These are phyloP conservation scores for Desmophyllum pertusum DNA, from an alignment of 92 coral and sea anemone genomes.

Conservation along the genomic window DNA sequence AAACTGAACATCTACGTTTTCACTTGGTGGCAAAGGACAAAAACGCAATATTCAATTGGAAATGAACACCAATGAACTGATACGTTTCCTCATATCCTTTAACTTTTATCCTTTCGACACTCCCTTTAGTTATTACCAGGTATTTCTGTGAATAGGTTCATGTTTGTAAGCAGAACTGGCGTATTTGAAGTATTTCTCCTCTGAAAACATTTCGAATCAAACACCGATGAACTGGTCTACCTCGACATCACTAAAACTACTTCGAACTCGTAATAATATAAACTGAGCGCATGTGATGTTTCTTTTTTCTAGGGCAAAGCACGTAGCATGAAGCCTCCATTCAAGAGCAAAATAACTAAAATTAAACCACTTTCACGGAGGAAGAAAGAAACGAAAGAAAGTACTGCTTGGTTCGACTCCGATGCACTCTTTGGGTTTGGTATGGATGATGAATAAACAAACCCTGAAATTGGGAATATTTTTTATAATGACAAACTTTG, in stretches of 20 bases:
- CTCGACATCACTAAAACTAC: neutral
- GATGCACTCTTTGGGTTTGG: constrained; percentile 92
- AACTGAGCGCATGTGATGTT: neutral
- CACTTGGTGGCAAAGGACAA: neutral
- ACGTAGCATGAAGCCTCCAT: constrained; percentile 76
- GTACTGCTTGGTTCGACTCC: constrained; percentile 93
- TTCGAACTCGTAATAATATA: neutral
- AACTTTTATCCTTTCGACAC: neutral
- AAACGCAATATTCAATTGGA: neutral
- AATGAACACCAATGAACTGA: neutral
- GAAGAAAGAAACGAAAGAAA: constrained; percentile 64
- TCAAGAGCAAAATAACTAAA: constrained; percentile 80
- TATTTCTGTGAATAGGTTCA: too few relatives aligned
- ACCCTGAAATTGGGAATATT: neutral
- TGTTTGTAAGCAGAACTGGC: too few relatives aligned
- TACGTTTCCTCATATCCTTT: neutral
- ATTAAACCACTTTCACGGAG: constrained; percentile 65
- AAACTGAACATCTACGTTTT: too few relatives aligned
- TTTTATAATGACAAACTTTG: neutral
- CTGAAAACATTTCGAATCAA: neutral
- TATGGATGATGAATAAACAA: constrained; percentile 49
- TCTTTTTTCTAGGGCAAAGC: constrained; percentile 21
- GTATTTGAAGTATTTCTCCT: neutral
- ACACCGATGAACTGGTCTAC: neutral
- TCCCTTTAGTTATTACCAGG: neutral